Evolutionary conservation across 1,140 invertebrate species (phyloP).

Genomic region (Leptinotarsa texana): DNA sequence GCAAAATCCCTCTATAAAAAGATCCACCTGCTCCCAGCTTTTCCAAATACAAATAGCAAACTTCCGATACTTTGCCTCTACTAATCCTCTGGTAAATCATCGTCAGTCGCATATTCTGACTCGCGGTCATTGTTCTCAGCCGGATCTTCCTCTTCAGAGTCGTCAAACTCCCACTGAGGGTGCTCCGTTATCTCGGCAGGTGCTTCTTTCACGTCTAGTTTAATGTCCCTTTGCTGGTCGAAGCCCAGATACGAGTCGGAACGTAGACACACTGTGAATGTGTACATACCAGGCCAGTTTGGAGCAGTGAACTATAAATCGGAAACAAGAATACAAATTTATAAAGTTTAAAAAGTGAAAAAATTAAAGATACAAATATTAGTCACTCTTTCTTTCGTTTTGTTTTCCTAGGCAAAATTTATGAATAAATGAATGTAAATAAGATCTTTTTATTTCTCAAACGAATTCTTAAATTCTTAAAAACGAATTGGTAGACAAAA

Average conservation of each 20-base stretch:
- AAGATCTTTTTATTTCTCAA: too few species aligned
- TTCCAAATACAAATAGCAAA: not conserved
- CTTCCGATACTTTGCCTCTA: not conserved
- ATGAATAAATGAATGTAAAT: too few species aligned
- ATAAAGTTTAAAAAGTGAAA: too few species aligned
- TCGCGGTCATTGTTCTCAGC: slow-evolving; percentile 68
- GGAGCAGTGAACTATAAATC: slow-evolving; percentile 83
- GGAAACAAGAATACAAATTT: slow-evolving; percentile 32
- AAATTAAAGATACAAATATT: too few species aligned
- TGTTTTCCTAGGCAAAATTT: too few species aligned
- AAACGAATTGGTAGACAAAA: too few species aligned
- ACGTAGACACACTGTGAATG: slow-evolving; percentile 90
- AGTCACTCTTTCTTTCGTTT: too few species aligned
- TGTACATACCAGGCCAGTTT: slow-evolving; percentile 87
- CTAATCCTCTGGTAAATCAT: slow-evolving; percentile 61
- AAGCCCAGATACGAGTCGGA: slow-evolving; percentile 92
- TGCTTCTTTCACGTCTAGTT: slow-evolving; percentile 95
- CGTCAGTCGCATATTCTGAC: slow-evolving; percentile 74
- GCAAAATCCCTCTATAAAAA: not conserved
- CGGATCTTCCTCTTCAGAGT: slow-evolving; percentile 87
- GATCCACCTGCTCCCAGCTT: not conserved
- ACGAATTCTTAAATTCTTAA: too few species aligned
- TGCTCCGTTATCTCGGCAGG: slow-evolving; percentile 87
- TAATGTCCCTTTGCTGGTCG: slow-evolving; percentile 89
- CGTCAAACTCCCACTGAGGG: slow-evolving; percentile 95